Evolutionary conservation across 2,888 invertebrate species (phyloP).

Genomic region (Epirrhoe alternata): DNA sequence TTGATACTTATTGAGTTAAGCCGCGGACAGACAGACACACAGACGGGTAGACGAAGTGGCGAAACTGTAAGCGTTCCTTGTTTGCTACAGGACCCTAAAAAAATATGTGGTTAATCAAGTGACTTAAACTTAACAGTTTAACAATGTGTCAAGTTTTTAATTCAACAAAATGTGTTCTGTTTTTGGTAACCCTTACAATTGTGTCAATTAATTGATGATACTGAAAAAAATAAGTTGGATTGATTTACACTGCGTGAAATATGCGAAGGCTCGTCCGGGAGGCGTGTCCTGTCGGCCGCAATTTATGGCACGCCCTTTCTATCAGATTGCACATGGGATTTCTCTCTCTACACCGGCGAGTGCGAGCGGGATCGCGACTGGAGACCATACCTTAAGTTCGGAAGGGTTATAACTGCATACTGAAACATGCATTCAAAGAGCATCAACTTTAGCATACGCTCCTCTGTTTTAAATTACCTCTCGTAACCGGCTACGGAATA

Average conservation of each 20-base stretch:
- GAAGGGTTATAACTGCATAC: not conserved
- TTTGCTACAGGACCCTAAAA: no score
- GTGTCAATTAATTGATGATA: not conserved
- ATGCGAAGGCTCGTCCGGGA: not conserved
- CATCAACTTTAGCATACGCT: not conserved
- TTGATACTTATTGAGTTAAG: no score
- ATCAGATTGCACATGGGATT: not conserved
- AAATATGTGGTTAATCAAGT: no score
- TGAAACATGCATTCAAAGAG: not conserved
- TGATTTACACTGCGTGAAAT: not conserved
- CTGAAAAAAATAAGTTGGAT: not conserved
- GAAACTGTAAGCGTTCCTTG: no score
- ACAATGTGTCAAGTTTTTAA: no score
- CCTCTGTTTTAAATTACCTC: not conserved
- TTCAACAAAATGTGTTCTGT: no score
- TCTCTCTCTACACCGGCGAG: not conserved
- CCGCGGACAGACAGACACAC: no score
- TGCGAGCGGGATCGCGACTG: not conserved
- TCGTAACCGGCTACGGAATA: not conserved
- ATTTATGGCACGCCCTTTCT: not conserved
- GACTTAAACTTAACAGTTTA: no score
- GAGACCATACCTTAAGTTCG: not conserved
- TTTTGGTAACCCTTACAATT: not conserved
- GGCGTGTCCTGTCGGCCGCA: not conserved
- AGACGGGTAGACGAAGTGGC: no score